phyloP scores from a whole-genome alignment of 2,113 vertebrate species.

The Kobus ellipsiprymnus region DNA sequence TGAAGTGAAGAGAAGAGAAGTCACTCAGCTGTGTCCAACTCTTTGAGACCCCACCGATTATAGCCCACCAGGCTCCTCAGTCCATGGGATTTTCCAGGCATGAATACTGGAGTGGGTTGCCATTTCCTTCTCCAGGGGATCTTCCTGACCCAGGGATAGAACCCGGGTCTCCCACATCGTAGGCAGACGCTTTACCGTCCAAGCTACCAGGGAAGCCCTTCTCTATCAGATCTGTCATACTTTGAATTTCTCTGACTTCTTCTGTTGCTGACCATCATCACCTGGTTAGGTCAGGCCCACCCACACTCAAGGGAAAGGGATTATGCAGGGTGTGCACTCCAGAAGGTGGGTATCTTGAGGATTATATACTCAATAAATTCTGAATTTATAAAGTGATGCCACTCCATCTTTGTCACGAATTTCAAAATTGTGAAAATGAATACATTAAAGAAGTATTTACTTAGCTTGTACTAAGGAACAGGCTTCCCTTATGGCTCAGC shows the following conservation, averaged over 20 bases:
- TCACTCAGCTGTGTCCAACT: too few relatives aligned
- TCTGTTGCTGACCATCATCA: background rate
- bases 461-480: background rate
- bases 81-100: too few relatives aligned
- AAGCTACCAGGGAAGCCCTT: too few relatives aligned
- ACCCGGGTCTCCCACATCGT: accelerated
- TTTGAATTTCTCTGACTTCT: background rate
- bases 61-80: too few relatives aligned
- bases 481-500: background rate
- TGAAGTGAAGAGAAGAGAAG: too few relatives aligned
- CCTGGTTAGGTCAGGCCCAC: background rate
- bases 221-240: background rate
- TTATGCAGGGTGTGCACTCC: background rate
- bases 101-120: too few relatives aligned
- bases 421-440: background rate
- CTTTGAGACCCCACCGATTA: too few relatives aligned
- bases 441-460: background rate
- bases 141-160: accelerated
- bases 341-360: background rate
- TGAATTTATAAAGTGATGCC: background rate
- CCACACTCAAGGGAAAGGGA: background rate
- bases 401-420: background rate
- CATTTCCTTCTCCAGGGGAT: too few relatives aligned
- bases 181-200: too few relatives aligned
- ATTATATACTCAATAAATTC: background rate